Percentiles rank a stretch among this genome's conserved stretches.
These are phyloP conservation scores for Miniopterus natalensis DNA, from an alignment of 2,113 vertebrate species.

Conservation along the genomic window DNA sequence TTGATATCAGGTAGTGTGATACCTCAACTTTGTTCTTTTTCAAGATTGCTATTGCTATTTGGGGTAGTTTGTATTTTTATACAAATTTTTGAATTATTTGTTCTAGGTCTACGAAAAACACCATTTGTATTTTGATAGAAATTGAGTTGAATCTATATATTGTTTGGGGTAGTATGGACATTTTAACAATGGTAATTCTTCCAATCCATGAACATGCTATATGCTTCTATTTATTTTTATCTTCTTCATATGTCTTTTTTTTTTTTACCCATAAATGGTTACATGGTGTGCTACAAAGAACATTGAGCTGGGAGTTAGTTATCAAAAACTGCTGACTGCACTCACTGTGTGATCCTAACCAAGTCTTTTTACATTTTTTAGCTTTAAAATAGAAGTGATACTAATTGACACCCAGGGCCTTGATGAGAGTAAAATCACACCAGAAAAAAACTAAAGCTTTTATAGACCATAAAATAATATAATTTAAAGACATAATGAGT, in stretches of 20 bases:
- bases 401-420: not conserved
- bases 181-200: not conserved
- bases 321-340: not conserved
- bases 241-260: not conserved
- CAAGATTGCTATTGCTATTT: not conserved
- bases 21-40: not conserved
- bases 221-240: not conserved
- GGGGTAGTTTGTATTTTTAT: not conserved
- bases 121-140: not conserved
- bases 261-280: not conserved
- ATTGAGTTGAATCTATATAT: not conserved
- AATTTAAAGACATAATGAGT: not conserved
- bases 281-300: not conserved
- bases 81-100: not conserved
- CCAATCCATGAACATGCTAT: not conserved
- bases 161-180: not conserved
- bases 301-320: not conserved
- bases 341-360: not conserved
- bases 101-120: not conserved
- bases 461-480: slow-evolving; percentile 11
- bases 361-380: not conserved
- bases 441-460: slow-evolving; percentile 9
- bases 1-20: not conserved
- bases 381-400: slow-evolving; percentile 44
- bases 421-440: slow-evolving; percentile 37